These are phyloP conservation scores for Pyrocoelia pectoralis DNA, from an alignment of 2,888 invertebrate species.

Conservation along the genomic window DNA sequence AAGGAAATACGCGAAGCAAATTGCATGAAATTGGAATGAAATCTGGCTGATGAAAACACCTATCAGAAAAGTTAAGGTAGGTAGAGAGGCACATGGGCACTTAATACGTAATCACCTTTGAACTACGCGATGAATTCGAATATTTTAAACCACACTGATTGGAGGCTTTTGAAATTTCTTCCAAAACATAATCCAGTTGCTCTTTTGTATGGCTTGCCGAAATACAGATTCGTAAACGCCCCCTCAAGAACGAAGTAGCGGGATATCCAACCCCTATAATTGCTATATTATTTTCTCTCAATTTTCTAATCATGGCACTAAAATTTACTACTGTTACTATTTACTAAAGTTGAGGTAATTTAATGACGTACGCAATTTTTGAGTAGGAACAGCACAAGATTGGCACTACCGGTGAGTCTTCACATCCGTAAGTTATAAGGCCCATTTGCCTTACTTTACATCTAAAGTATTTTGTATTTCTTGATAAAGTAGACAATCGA, in stretches of 20 bases:
- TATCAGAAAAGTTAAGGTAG: no score
- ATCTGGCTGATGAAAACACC: no score
- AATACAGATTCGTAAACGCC: constrained; percentile 92
- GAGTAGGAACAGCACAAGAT: constrained; percentile 95
- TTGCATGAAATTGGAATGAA: no score
- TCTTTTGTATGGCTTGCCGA: constrained; percentile 95
- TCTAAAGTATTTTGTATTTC: constrained; percentile 86
- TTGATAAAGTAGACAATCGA: constrained; percentile 75
- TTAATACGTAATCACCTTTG: neutral
- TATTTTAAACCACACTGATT: constrained; percentile 81
- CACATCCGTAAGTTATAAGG: constrained; percentile 91
- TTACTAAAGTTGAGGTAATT: neutral
- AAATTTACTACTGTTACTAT: neutral
- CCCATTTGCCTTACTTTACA: constrained; percentile 84
- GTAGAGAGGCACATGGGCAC: no score
- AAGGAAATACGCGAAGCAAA: no score
- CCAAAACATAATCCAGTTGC: constrained; percentile 85
- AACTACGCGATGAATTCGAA: constrained; percentile 67
- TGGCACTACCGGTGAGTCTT: constrained; percentile 97
- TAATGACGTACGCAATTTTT: constrained; percentile 81
- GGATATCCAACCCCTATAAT: constrained; percentile 98
- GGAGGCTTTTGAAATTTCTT: constrained; percentile 76
- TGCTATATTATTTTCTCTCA: constrained; percentile 76
- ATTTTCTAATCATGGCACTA: neutral
- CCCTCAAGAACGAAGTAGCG: constrained; percentile 92